Evolutionary conservation across 2,888 invertebrate species (phyloP).

Genomic region (Serripes groenlandicus): DNA sequence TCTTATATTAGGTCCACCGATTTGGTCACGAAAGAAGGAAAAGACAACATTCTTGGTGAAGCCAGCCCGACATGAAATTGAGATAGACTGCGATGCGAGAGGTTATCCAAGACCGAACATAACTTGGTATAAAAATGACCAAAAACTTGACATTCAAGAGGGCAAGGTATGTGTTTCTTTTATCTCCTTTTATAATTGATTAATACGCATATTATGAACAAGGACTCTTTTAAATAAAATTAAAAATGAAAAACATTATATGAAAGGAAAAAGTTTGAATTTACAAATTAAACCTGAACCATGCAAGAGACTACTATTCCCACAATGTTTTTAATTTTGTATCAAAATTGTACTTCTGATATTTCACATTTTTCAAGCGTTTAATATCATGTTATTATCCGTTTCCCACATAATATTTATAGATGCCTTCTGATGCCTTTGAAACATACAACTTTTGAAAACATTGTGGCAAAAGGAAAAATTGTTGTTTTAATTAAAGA

Average conservation of each 20-base stretch:
- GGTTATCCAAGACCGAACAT: constrained; percentile 77
- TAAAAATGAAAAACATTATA: no score
- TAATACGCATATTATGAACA: no score
- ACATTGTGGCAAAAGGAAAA: constrained; percentile 1
- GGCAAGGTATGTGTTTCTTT: constrained; percentile 40
- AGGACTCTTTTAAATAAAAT: no score
- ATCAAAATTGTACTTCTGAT: no score
- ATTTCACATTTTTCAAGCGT: no score
- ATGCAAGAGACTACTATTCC: no score
- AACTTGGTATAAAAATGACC: constrained; percentile 75
- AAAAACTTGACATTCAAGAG: constrained; percentile 36
- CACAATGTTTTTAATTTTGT: no score
- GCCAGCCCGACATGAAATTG: constrained; percentile 69
- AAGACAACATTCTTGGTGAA: constrained; percentile 52
- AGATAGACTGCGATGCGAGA: constrained; percentile 75
- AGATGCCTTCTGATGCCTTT: not conserved
- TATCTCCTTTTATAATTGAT: no score
- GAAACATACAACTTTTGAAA: not conserved
- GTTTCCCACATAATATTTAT: not conserved
- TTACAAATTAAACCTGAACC: no score
- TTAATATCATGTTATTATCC: no score
- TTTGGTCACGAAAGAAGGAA: constrained; percentile 62
- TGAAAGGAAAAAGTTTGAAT: no score
- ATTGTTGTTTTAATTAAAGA: not conserved
- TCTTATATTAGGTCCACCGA: constrained; percentile 67